These are phyloP conservation scores for Poeciliopsis paucimaculata DNA, from an alignment of 2,797 vertebrate species.

Conservation along the genomic window DNA sequence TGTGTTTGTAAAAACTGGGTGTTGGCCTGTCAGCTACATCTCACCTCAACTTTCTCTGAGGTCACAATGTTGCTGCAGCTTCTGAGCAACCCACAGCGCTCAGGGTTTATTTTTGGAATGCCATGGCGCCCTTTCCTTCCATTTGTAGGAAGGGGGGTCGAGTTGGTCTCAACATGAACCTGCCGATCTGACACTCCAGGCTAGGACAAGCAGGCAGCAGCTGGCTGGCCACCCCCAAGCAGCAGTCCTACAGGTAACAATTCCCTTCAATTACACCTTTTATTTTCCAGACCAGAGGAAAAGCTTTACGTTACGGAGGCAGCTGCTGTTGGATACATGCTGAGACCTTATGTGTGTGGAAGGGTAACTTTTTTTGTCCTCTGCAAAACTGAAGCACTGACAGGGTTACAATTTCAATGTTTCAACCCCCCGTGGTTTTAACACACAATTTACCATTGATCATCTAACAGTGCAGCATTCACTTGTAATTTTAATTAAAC, in stretches of 20 bases:
- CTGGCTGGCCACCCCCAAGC: slow-evolving; percentile 74
- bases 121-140: slow-evolving; percentile 81
- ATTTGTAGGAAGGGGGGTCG: slow-evolving; percentile 83
- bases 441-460: slow-evolving; percentile 21
- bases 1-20: slow-evolving; percentile 68
- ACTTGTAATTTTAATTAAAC: slow-evolving; percentile 3
- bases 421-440: slow-evolving; percentile 14
- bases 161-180: slow-evolving; percentile 81
- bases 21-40: slow-evolving; percentile 44
- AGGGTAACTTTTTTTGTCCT: slow-evolving; percentile 21
- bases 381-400: slow-evolving; percentile 41
- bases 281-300: slow-evolving; percentile 38
- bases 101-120: slow-evolving; percentile 88
- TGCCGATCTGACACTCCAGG: slow-evolving; percentile 78
- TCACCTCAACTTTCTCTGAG: slow-evolving; percentile 47
- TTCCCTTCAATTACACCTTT: slow-evolving; percentile 47
- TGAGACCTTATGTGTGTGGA: slow-evolving; percentile 41
- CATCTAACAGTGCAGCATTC: slow-evolving; percentile 10
- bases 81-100: slow-evolving; percentile 67
- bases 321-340: slow-evolving; percentile 29
- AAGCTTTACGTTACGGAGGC: slow-evolving; percentile 20
- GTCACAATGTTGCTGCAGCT: slow-evolving; percentile 57
- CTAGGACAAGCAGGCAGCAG: slow-evolving; percentile 81
- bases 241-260: slow-evolving; percentile 80
- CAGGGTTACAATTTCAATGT: slow-evolving; percentile 27